Conservation (phyloP, 2,113 vertebrate genomes). For the Callospermophilus lateralis region DNA sequence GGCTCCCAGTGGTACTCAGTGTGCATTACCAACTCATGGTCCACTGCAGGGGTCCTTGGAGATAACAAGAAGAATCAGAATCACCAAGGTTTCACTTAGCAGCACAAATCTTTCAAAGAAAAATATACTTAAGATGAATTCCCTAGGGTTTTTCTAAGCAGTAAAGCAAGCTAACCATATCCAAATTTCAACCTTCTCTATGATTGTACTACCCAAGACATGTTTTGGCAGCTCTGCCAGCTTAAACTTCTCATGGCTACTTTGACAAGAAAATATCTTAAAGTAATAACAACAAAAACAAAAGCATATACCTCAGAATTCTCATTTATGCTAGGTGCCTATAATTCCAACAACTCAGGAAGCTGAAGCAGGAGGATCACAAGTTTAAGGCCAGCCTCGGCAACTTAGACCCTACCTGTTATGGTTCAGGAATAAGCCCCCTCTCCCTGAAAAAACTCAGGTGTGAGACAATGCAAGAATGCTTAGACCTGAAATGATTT, state of each 20-base stretch:
- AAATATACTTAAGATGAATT: slow-evolving; percentile 47
- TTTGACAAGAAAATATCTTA: neutral
- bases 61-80: slow-evolving; percentile 29
- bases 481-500: too few relatives aligned
- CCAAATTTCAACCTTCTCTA: slow-evolving; percentile 17
- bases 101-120: slow-evolving; percentile 31
- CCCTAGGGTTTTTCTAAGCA: neutral
- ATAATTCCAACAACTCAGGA: too few relatives aligned
- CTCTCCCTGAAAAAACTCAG: too few relatives aligned
- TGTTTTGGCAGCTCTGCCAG: neutral
- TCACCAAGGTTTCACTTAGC: neutral
- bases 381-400: too few relatives aligned
- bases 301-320: neutral
- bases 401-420: too few relatives aligned
- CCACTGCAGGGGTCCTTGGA: slow-evolving; percentile 84
- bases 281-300: neutral
- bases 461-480: too few relatives aligned
- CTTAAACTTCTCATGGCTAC: neutral
- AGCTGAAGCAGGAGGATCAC: too few relatives aligned
- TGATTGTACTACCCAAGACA: neutral
- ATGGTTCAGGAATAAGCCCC: too few relatives aligned
- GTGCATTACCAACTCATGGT: slow-evolving; percentile 97
- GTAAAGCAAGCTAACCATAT: neutral
- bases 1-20: slow-evolving; percentile 92
- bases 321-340: neutral